A percentile compares a stretch with the other conserved stretches of the same genome.
These are phyloP conservation scores for Pipistrellus kuhlii DNA, from an alignment of 2,797 vertebrate species.

Conservation along the genomic window DNA sequence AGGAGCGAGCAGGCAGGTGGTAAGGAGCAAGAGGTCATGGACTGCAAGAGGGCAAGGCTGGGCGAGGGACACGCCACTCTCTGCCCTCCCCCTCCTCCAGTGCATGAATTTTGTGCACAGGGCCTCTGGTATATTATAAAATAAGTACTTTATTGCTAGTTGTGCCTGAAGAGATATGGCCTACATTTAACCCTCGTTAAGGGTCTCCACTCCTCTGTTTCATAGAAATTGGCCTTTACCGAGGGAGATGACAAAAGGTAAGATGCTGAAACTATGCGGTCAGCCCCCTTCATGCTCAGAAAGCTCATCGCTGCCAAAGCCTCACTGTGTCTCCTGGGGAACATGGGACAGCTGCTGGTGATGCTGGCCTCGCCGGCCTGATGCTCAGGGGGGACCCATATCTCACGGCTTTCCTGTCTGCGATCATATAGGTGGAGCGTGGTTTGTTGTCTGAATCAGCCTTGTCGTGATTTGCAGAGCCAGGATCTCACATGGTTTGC, in stretches of 20 bases:
- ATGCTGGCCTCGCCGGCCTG: neutral
- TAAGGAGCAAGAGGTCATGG: too few relatives aligned
- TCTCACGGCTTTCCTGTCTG: conserved; percentile 69
- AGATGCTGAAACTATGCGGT: neutral
- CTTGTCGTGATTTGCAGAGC: conserved; percentile 71
- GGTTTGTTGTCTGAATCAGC: conserved; percentile 78
- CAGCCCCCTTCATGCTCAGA: neutral
- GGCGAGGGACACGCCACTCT: too few relatives aligned
- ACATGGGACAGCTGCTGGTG: neutral
- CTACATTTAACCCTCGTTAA: neutral
- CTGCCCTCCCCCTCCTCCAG: too few relatives aligned
- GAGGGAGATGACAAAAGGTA: neutral
- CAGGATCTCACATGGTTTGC: conserved; percentile 69
- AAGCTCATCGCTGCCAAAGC: neutral
- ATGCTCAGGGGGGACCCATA: neutral
- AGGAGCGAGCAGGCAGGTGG: too few relatives aligned
- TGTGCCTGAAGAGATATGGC: neutral
- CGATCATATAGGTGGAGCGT: conserved; percentile 50
- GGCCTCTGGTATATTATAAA: neutral
- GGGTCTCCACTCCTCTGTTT: neutral
- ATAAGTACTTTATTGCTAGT: conserved; percentile 13
- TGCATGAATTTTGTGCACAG: too few relatives aligned
- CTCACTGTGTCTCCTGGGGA: neutral
- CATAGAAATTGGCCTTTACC: neutral
- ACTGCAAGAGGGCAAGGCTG: too few relatives aligned